Evolutionary conservation across 2,888 invertebrate genomes (phyloP), one percentile per base, ranked within the genome.

Genomic region (Hyposoter didymator): DNA sequence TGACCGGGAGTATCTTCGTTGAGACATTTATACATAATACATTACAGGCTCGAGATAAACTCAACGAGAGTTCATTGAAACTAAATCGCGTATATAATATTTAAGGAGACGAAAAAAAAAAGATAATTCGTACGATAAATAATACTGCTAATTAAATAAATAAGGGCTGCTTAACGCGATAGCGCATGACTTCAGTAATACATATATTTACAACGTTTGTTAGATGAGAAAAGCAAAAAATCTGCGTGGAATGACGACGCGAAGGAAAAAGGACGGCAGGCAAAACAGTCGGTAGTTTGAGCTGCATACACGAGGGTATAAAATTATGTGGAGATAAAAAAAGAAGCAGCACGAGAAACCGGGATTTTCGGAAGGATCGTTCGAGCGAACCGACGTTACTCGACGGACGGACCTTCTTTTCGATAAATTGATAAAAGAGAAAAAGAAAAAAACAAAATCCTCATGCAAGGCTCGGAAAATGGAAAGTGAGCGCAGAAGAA

Each of bases 131-230:
- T 85, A 80, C 73, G 80, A 91, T 91, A 91, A 91, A 91, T 91
- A 91, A 88, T 89, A 88, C 79, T 73, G 85, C 89, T 91, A 91
- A 86, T 88, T 91, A 90, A 90, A 91, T 91, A 91, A 91, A 91
- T 91, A 91, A 90, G 86, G 84, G 81, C 78, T 81, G 78, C 76
- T 82, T 75, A 52, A 74, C 69, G 81, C 55, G 78, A 78, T 59
- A 78, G 78, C 84, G 84, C 78, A 82, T 85, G 67, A 87, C 81
- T 80, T 83, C 82, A 72, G 73, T 79, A 80, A 32, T 80, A 84
- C 86, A 87, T 87, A 85, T 86, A 82, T 87, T 85, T 84, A 84
- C 89, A 88, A 88, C 87, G 89, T 88, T 64, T 55, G 66, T 78
- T 70, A 67, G 75, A 28, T 35, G n/a, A 14, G n/a, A 12, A 32